A percentile compares a stretch with the other conserved stretches of the same genome.
Conservation (phyloP, 2,113 vertebrate species). For the Diphyllodes magnificus region DNA sequence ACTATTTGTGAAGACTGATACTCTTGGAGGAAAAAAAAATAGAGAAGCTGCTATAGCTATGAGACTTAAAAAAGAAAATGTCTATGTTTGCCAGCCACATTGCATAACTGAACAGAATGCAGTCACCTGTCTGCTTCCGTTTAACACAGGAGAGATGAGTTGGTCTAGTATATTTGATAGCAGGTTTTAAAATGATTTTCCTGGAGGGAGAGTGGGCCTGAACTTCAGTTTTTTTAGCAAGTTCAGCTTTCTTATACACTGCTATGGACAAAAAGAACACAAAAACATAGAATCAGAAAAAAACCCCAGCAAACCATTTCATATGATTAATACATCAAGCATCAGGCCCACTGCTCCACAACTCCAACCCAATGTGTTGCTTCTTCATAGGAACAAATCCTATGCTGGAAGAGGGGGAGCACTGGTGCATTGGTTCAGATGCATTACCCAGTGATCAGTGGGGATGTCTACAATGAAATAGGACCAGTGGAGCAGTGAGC, state of each 20-base stretch:
- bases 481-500: slow-evolving; percentile 29
- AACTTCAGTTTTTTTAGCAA: slow-evolving; percentile 94
- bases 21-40: slow-evolving; percentile 58
- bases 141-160: slow-evolving; percentile 93
- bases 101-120: slow-evolving; percentile 74
- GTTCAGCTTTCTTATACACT: slow-evolving; percentile 95
- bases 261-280: slow-evolving; percentile 84
- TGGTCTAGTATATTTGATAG: slow-evolving; percentile 91
- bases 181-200: slow-evolving; percentile 91
- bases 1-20: slow-evolving; percentile 65
- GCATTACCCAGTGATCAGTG: background rate
- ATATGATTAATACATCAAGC: slow-evolving; percentile 23
- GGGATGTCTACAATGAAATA: background rate
- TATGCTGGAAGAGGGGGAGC: background rate
- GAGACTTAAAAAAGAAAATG: slow-evolving; percentile 66
- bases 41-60: slow-evolving; percentile 74
- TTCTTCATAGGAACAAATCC: background rate
- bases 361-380: accelerated
- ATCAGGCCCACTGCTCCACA: slow-evolving; percentile 34
- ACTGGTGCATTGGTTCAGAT: background rate
- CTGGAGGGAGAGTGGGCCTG: slow-evolving; percentile 92
- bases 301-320: slow-evolving; percentile 38
- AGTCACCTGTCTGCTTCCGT: slow-evolving; percentile 98
- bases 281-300: slow-evolving; percentile 79
- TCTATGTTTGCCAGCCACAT: slow-evolving; percentile 86